phyloP scores from a whole-genome alignment of 2,797 vertebrate species.

The Oreortyx pictus region DNA sequence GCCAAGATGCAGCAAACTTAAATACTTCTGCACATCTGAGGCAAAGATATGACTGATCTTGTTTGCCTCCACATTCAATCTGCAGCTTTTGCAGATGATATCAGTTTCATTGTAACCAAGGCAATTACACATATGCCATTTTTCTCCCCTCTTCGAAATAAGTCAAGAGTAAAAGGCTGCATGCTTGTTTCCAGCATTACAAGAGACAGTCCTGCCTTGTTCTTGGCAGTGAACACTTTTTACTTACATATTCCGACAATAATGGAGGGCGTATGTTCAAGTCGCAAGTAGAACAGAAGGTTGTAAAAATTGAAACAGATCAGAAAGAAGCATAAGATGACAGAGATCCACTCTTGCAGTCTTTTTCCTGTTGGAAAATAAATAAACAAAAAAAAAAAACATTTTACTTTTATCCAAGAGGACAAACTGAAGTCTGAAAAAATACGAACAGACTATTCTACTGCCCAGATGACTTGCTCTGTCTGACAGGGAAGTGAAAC shows the following conservation, averaged over 20 bases:
- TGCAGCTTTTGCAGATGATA: neutral
- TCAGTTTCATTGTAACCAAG: neutral
- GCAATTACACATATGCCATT: accelerated
- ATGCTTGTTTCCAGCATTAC: neutral
- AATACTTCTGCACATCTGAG: neutral
- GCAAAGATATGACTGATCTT: neutral
- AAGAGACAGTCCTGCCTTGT: neutral
- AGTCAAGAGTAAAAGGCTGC: neutral
- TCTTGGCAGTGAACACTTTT: neutral
- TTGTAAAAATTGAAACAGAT: slow-evolving; percentile 92
- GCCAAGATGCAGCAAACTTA: neutral
- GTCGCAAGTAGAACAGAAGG: slow-evolving; percentile 90
- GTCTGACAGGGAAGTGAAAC: slow-evolving; percentile 11
- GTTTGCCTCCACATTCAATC: neutral
- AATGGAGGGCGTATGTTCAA: slow-evolving; percentile 88
- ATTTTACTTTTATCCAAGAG: slow-evolving; percentile 23
- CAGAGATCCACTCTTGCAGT: slow-evolving; percentile 94
- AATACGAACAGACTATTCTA: neutral
- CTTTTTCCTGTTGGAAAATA: slow-evolving; percentile 86
- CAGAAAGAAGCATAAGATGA: slow-evolving; percentile 93
- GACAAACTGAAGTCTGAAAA: neutral
- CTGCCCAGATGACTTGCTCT: neutral
- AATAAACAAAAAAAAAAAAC: neutral
- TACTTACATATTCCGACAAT: slow-evolving; percentile 88
- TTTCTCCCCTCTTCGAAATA: neutral